Evolutionary conservation across 2,113 vertebrate species (phyloP).

Genomic region (Varanus komodoensis): DNA sequence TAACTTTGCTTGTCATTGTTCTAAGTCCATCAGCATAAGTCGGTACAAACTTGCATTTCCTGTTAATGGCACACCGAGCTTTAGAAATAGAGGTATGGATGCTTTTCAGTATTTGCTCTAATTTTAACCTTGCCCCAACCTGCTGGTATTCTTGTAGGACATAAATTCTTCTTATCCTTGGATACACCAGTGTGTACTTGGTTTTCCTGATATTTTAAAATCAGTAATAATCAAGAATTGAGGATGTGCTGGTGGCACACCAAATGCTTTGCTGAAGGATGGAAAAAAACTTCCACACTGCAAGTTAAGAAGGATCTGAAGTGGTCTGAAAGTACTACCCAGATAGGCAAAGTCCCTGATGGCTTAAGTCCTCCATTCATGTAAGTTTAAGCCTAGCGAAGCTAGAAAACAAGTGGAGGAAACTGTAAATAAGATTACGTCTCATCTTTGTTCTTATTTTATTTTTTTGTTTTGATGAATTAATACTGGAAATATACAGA

Average conservation of each 20-base stretch:
- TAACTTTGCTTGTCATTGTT: slow-evolving; percentile 66
- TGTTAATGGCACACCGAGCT: slow-evolving; percentile 46
- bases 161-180: neutral
- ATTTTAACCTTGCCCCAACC: slow-evolving; percentile 28
- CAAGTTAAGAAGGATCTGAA: neutral
- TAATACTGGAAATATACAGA: neutral
- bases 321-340: neutral
- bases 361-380: neutral
- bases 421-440: neutral
- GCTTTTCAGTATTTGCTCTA: slow-evolving; percentile 52
- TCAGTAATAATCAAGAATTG: neutral
- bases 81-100: slow-evolving; percentile 55
- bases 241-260: neutral
- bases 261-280: neutral
- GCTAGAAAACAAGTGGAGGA: neutral
- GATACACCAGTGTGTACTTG: neutral
- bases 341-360: neutral
- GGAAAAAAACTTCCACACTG: neutral
- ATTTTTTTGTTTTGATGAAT: neutral
- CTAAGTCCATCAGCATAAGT: slow-evolving; percentile 69
- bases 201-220: neutral
- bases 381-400: neutral
- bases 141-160: neutral
- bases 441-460: neutral
- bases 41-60: slow-evolving; percentile 67